A percentile compares a stretch with the other conserved stretches of the same genome.
Conservation (phyloP, 30 jellyfish, hydroid and myxozoan species). For the Nemopilema nomurai region DNA sequence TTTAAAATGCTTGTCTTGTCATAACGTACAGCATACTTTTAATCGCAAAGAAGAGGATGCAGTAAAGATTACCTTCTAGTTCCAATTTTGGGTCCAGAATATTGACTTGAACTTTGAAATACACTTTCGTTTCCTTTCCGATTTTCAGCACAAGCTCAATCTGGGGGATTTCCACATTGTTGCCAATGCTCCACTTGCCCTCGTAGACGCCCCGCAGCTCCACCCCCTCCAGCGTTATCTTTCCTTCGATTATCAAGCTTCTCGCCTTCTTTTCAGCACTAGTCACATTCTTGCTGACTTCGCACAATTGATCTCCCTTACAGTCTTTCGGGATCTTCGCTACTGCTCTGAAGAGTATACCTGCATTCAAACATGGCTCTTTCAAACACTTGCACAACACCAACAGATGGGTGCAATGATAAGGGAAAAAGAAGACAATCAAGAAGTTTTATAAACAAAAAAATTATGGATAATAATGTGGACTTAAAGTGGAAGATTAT, state of each 20-base stretch:
- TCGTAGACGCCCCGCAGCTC: constrained; percentile 73
- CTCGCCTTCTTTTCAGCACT: constrained; percentile 53
- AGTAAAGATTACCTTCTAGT: constrained; percentile 45
- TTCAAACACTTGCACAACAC: background rate
- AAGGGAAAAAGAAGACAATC: no score
- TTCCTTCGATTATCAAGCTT: constrained; percentile 40
- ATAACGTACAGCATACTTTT: no score
- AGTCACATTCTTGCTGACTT: constrained; percentile 67
- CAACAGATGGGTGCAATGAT: background rate
- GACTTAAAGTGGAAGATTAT: no score
- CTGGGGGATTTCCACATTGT: constrained; percentile 37
- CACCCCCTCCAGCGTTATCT: constrained; percentile 51
- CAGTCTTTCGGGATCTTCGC: constrained; percentile 84
- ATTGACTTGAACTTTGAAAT: constrained; percentile 50
- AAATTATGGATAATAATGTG: no score
- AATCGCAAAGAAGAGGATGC: background rate
- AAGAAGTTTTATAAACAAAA: no score
- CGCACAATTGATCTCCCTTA: constrained; percentile 74
- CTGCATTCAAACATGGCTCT: no score
- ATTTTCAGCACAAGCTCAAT: constrained; percentile 52
- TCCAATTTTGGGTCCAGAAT: constrained; percentile 52
- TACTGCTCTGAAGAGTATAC: constrained; percentile 67
- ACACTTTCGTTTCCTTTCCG: constrained; percentile 67
- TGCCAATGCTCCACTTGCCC: constrained; percentile 65
- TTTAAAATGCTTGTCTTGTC: no score